Evolutionary conservation across 2,888 invertebrate species (phyloP).

Genomic region (Trichopoda pennipes): DNA sequence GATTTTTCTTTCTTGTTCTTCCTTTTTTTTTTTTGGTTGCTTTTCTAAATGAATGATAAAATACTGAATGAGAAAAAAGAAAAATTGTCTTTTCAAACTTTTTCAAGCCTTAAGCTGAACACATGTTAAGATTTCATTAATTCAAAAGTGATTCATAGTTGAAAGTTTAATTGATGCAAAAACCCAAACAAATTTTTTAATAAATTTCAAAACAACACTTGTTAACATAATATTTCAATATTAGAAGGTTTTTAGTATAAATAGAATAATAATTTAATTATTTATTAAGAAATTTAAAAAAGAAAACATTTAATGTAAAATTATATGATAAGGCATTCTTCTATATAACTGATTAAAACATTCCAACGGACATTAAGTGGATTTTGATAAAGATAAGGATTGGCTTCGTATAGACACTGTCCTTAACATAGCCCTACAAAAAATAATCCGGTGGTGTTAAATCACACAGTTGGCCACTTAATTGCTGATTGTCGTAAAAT

Average conservation of each 20-base stretch:
- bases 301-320: constrained; percentile 1
- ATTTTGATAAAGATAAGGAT: too few species aligned
- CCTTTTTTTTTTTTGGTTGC: neutral
- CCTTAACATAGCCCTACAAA: too few species aligned
- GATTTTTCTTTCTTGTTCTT: constrained; percentile 32
- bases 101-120: constrained; percentile 57
- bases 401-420: too few species aligned
- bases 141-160: constrained; percentile 60
- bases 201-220: constrained; percentile 33
- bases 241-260: constrained; percentile 2
- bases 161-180: constrained; percentile 48
- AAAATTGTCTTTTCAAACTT: constrained; percentile 19
- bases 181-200: constrained; percentile 32
- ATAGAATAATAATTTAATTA: neutral
- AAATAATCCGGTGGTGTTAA: too few species aligned
- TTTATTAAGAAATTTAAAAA: neutral
- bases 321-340: too few species aligned
- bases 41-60: constrained; percentile 45
- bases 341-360: too few species aligned
- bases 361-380: too few species aligned
- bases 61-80: constrained; percentile 18
- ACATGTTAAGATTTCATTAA: constrained; percentile 55
- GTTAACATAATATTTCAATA: too few species aligned
- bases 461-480: too few species aligned
- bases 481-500: too few species aligned